Conservation (phyloP, 2,888 invertebrate species). For the Caenorhabditis sp. region DNA sequence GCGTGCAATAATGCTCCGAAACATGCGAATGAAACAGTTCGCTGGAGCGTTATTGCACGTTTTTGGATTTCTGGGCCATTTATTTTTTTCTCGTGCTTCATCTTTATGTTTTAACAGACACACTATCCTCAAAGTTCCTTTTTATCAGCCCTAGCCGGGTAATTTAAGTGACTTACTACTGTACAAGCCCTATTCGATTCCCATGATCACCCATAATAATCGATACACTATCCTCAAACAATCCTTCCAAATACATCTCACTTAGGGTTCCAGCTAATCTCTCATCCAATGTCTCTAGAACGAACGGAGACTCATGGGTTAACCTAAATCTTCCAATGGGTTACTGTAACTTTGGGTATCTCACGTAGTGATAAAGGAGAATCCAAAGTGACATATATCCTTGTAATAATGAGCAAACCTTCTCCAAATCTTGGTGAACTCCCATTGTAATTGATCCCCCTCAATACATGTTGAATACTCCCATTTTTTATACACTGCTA, state of each 20-base stretch:
- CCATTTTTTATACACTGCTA: conserved; percentile 54
- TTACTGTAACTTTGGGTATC: background rate
- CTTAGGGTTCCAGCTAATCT: conserved; percentile 26
- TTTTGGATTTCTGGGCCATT: too few species aligned
- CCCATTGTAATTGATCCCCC: conserved; percentile 43
- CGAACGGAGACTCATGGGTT: conserved; percentile 40
- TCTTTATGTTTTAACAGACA: too few species aligned
- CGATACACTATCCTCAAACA: conserved; percentile 57
- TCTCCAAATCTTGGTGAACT: conserved; percentile 58
- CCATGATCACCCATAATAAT: conserved; percentile 73
- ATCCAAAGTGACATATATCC: conserved; percentile 71
- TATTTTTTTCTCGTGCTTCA: too few species aligned
- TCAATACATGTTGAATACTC: conserved; percentile 38
- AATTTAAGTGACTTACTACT: conserved; percentile 45
- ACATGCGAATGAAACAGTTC: too few species aligned
- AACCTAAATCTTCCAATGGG: too few species aligned
- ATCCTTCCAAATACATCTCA: conserved; percentile 33
- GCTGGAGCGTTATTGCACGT: too few species aligned
- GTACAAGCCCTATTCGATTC: conserved; percentile 72
- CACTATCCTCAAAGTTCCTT: too few species aligned
- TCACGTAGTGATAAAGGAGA: conserved; percentile 71
- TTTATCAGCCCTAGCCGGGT: too few species aligned
- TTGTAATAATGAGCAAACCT: conserved; percentile 69
- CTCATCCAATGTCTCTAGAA: conserved; percentile 47
- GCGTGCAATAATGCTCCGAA: too few species aligned